Conservation (phyloP, 2,113 vertebrate genomes). For the Archocentrus centrarchus region DNA sequence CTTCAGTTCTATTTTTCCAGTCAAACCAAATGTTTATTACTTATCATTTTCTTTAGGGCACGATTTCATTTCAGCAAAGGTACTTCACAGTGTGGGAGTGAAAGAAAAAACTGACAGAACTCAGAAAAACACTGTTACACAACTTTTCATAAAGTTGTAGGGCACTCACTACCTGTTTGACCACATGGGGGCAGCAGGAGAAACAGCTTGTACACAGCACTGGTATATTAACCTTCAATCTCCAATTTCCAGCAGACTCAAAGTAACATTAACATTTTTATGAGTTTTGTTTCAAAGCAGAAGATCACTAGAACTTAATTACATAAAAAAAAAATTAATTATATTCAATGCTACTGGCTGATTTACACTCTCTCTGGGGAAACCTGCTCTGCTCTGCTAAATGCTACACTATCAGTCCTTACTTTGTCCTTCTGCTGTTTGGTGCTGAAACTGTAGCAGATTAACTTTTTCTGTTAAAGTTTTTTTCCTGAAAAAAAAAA, state of each 20-base stretch:
- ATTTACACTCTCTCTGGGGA: fast-evolving
- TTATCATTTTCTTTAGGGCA: not conserved
- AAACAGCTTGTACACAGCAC: not conserved
- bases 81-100: not conserved
- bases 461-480: no score
- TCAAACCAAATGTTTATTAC: not conserved
- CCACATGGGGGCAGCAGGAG: not conserved
- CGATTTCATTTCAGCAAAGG: not conserved
- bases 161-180: not conserved
- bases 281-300: not conserved
- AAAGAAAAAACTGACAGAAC: not conserved
- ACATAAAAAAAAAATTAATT: not conserved
- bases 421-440: not conserved
- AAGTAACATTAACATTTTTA: not conserved
- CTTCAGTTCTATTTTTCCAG: no score
- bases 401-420: not conserved
- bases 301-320: not conserved
- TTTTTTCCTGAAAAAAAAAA: not conserved
- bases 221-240: fast-evolving
- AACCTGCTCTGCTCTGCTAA: not conserved
- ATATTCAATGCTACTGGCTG: not conserved
- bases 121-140: not conserved
- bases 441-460: not conserved
- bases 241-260: not conserved
- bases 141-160: not conserved